Conservation (phyloP, 2,797 vertebrate species). For the Ptychobarbus kaznakovi region DNA sequence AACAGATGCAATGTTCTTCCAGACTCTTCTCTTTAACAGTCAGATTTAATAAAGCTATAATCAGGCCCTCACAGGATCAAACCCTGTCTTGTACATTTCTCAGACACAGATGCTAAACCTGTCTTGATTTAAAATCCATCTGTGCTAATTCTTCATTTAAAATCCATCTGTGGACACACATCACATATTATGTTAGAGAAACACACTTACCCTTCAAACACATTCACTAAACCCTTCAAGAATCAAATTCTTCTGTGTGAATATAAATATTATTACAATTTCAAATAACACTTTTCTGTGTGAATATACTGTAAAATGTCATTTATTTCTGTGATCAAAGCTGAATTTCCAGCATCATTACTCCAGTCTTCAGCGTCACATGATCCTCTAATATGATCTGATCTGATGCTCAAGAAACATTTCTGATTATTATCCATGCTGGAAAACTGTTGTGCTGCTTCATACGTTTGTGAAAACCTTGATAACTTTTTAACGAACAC, state of each 20-base stretch:
- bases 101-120: not conserved
- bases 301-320: not conserved
- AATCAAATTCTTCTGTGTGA: too few species aligned
- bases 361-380: not conserved
- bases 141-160: not conserved
- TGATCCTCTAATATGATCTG: not conserved
- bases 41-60: not conserved
- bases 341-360: not conserved
- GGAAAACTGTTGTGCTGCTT: too few species aligned
- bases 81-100: too few species aligned
- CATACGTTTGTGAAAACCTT: not conserved
- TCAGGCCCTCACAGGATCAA: not conserved
- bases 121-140: not conserved
- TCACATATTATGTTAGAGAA: too few species aligned
- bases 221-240: not conserved
- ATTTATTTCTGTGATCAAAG: not conserved
- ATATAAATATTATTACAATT: not conserved
- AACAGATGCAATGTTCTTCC: not conserved
- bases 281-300: not conserved
- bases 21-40: not conserved
- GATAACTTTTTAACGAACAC: too few species aligned
- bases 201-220: not conserved
- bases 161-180: not conserved
- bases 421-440: not conserved
- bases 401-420: not conserved